These are phyloP conservation scores for Eumacrocentrus americanus DNA, from an alignment of 2,888 invertebrate genomes.

Conservation along the genomic window DNA sequence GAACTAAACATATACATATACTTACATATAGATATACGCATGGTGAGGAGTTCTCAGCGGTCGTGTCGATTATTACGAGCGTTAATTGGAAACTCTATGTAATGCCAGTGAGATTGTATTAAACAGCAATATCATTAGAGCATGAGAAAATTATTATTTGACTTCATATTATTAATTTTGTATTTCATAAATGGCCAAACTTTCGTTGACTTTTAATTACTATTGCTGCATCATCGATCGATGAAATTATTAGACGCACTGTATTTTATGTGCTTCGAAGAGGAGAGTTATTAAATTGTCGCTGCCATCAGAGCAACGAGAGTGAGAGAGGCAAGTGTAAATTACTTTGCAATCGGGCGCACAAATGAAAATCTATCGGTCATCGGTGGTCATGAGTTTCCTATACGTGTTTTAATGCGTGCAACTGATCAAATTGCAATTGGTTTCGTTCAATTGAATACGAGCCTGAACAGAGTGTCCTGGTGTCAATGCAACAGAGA, in stretches of 20 bases:
- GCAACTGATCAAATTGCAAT: slow-evolving; percentile 20
- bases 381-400: slow-evolving; percentile 11
- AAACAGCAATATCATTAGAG: too few relatives aligned
- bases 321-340: not conserved
- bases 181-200: too few relatives aligned
- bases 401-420: not conserved
- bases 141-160: too few relatives aligned
- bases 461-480: not conserved
- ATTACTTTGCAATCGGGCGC: not conserved
- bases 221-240: too few relatives aligned
- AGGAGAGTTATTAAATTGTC: not conserved
- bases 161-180: too few relatives aligned
- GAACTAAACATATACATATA: not conserved
- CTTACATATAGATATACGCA: too few relatives aligned
- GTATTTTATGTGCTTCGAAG: not conserved
- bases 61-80: too few relatives aligned
- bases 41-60: too few relatives aligned
- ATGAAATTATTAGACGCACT: not conserved
- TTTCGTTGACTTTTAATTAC: too few relatives aligned
- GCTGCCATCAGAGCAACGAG: not conserved
- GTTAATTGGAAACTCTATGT: too few relatives aligned
- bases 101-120: too few relatives aligned
- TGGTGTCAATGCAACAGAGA: too few relatives aligned
- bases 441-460: slow-evolving; percentile 28
- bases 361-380: slow-evolving; percentile 26